A percentile compares a stretch with the other conserved stretches of the same genome.
Evolutionary conservation across 2,888 invertebrate genomes (phyloP).

Genomic region (Parochlus steinenii): DNA sequence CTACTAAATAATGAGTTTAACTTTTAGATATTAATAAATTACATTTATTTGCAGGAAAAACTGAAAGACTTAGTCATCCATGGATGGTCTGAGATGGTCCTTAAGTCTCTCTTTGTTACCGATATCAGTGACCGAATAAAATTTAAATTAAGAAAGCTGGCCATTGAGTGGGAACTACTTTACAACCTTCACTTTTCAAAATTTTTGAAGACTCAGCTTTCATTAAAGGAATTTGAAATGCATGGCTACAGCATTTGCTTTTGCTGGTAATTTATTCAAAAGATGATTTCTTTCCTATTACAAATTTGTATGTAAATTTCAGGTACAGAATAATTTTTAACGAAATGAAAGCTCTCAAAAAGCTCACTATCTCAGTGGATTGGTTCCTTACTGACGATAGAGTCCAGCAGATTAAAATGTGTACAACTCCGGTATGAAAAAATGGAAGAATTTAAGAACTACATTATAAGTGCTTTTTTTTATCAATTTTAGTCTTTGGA

Average conservation of each 20-base stretch:
- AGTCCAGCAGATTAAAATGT: slow-evolving; percentile 1
- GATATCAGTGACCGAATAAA: slow-evolving; percentile 2
- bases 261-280: no score
- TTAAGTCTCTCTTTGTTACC: slow-evolving; percentile 1
- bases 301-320: no score
- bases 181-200: slow-evolving; percentile 6
- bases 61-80: slow-evolving; percentile 3
- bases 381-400: slow-evolving; percentile 6
- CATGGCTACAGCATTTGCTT: slow-evolving; percentile 9
- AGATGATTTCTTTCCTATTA: no score
- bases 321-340: slow-evolving; percentile 5
- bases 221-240: neutral
- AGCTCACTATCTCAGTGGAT: neutral
- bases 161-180: slow-evolving; percentile 5
- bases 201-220: slow-evolving; percentile 2
- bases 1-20: no score
- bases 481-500: no score
- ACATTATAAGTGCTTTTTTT: no score
- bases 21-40: no score
- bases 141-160: slow-evolving; percentile 5
- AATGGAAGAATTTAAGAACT: no score
- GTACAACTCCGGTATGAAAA: neutral
- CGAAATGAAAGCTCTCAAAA: neutral
- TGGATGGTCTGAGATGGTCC: slow-evolving; percentile 8
- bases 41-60: no score